These are phyloP conservation scores for Sinocyclocheilus maitianheensis DNA, from an alignment of 2,113 vertebrate species.

Conservation along the genomic window DNA sequence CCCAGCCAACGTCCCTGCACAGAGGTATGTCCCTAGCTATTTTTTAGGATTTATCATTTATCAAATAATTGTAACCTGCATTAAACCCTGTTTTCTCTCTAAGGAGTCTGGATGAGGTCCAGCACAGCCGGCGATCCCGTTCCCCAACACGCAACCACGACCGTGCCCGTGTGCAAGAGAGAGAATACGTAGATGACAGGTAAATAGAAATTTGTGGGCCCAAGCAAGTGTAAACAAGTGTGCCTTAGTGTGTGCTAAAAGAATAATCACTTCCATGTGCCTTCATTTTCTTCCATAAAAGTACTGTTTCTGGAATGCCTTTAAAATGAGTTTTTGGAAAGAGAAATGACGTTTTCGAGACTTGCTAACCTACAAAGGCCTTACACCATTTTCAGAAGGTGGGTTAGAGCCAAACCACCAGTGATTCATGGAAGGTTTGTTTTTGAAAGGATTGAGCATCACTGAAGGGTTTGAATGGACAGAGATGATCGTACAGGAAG, in stretches of 20 bases:
- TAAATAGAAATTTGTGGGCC: constrained; percentile 40
- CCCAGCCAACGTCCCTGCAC: constrained; percentile 91
- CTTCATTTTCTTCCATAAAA: not conserved
- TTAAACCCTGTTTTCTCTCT: constrained; percentile 41
- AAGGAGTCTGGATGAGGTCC: constrained; percentile 97
- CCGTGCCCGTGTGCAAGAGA: constrained; percentile 77
- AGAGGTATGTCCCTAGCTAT: constrained; percentile 82
- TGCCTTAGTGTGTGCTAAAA: constrained; percentile 32
- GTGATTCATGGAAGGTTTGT: no score
- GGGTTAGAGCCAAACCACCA: not conserved
- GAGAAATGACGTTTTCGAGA: not conserved
- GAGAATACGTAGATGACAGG: constrained; percentile 77
- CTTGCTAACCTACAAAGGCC: not conserved
- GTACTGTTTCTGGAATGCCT: not conserved
- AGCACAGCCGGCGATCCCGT: constrained; percentile 89
- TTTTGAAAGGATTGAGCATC: not conserved
- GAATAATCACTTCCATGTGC: constrained; percentile 8
- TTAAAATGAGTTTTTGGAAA: constrained; percentile 4
- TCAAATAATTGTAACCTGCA: not conserved
- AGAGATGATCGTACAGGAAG: not conserved
- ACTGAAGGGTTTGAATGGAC: not conserved
- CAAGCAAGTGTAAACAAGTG: constrained; percentile 26
- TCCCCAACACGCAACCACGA: constrained; percentile 93
- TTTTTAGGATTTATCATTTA: not conserved
- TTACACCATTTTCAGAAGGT: not conserved